A percentile compares a stretch with the other conserved stretches of the same genome.
Evolutionary conservation across 2,888 invertebrate species (phyloP).

Genomic region (Sisyra terminalis): DNA sequence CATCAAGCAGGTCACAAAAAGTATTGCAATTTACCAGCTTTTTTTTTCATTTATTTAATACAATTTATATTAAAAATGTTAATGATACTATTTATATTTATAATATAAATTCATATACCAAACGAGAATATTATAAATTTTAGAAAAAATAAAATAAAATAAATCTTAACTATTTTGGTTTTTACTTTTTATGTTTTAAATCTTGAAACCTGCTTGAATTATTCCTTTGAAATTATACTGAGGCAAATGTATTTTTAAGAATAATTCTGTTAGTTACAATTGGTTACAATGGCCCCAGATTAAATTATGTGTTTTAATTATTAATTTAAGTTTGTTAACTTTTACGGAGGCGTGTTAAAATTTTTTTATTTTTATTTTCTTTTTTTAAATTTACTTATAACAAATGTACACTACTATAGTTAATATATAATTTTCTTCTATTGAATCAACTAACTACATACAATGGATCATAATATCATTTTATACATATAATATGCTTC

Average conservation of each 20-base stretch:
- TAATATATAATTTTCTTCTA: not conserved
- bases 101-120: not conserved
- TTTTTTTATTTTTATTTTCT: conserved; percentile 4
- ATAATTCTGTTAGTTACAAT: conserved; percentile 20
- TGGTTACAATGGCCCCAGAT: conserved; percentile 25
- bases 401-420: conserved; percentile 8
- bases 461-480: conserved; percentile 4
- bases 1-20: conserved; percentile 2
- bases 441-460: conserved; percentile 8
- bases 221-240: conserved; percentile 13
- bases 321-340: conserved; percentile 2
- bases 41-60: not conserved
- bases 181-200: too few species aligned
- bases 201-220: not conserved
- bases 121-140: too few species aligned
- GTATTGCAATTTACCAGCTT: not conserved
- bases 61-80: not conserved
- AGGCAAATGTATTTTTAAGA: conserved; percentile 18
- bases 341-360: too few species aligned
- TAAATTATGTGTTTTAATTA: conserved; percentile 3
- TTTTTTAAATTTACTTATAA: conserved; percentile 4
- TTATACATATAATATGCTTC: conserved; percentile 5
- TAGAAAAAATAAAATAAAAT: too few species aligned
- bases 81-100: not conserved
- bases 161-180: too few species aligned